A percentile compares a stretch with the other conserved stretches of the same genome.
Evolutionary conservation across 2,113 vertebrate species (phyloP).

Genomic region (Noturus placidus): DNA sequence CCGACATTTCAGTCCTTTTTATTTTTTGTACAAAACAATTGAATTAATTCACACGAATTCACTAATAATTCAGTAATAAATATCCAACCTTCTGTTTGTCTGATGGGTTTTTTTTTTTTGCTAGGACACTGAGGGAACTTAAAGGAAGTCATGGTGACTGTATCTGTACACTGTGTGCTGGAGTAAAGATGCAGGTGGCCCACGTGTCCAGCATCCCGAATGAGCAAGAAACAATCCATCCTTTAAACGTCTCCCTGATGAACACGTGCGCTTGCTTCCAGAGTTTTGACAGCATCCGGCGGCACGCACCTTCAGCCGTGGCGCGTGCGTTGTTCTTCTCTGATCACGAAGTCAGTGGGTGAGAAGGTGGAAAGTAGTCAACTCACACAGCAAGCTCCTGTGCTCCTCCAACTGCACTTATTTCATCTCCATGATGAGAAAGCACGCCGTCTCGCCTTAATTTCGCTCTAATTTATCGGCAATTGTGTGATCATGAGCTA

Average conservation of each 20-base stretch:
- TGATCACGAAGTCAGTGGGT: conserved; percentile 59
- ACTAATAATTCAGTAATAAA: no score
- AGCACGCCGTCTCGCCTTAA: conserved; percentile 47
- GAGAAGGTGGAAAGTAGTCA: conserved; percentile 53
- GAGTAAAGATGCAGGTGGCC: no score
- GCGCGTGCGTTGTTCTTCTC: conserved; percentile 54
- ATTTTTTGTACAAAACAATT: not conserved
- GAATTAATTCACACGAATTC: no score
- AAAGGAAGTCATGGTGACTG: no score
- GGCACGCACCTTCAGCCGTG: conserved; percentile 55
- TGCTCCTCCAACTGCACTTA: conserved; percentile 47
- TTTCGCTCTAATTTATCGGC: conserved; percentile 52
- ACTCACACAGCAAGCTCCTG: conserved; percentile 56
- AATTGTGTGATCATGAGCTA: conserved; percentile 45
- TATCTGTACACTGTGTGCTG: no score
- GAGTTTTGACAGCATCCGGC: conserved; percentile 60
- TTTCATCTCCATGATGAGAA: conserved; percentile 51
- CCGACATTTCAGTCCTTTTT: not conserved
- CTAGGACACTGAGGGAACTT: no score
- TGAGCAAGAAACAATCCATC: conserved; percentile 46
- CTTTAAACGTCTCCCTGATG: conserved; percentile 41
- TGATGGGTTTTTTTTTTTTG: not conserved
- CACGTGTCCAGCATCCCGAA: conserved; percentile 40
- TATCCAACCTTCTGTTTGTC: no score
- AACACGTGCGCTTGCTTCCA: conserved; percentile 48